phyloP scores from a whole-genome alignment of 2,113 vertebrate genomes.

The Syngnathus floridae region DNA sequence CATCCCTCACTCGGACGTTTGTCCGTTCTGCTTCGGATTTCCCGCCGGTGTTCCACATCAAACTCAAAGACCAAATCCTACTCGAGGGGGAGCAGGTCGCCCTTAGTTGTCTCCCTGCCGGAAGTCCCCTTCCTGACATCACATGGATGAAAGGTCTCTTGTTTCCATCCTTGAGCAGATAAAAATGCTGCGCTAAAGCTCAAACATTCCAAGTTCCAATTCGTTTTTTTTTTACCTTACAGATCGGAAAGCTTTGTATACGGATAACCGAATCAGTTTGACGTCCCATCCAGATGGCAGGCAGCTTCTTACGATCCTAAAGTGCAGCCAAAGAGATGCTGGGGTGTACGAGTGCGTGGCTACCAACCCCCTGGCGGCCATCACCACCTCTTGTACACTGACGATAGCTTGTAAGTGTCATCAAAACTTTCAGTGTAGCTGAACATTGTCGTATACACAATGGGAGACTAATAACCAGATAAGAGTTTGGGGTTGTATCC shows the following conservation, averaged over 20 bases:
- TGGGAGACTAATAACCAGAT: background rate
- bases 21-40: constrained; percentile 82
- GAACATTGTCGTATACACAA: background rate
- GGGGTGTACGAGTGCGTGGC: constrained; percentile 90
- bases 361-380: constrained; percentile 77
- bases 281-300: constrained; percentile 84
- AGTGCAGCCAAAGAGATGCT: constrained; percentile 71
- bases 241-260: constrained; percentile 80
- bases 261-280: constrained; percentile 70
- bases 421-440: background rate
- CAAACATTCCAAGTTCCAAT: background rate
- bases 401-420: constrained; percentile 82
- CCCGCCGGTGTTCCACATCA: constrained; percentile 91
- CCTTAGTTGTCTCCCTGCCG: constrained; percentile 86
- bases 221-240: background rate
- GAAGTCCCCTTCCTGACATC: constrained; percentile 81
- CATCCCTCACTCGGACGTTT: constrained; percentile 58
- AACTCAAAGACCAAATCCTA: constrained; percentile 87
- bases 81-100: constrained; percentile 85
- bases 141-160: constrained; percentile 85
- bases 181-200: background rate
- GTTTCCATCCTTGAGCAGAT: background rate
- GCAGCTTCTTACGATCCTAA: constrained; percentile 82
- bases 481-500: background rate
- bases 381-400: constrained; percentile 84